These are phyloP conservation scores for Sinopyrophorus schimmeli DNA, from an alignment of 2,888 invertebrate species.

Conservation along the genomic window DNA sequence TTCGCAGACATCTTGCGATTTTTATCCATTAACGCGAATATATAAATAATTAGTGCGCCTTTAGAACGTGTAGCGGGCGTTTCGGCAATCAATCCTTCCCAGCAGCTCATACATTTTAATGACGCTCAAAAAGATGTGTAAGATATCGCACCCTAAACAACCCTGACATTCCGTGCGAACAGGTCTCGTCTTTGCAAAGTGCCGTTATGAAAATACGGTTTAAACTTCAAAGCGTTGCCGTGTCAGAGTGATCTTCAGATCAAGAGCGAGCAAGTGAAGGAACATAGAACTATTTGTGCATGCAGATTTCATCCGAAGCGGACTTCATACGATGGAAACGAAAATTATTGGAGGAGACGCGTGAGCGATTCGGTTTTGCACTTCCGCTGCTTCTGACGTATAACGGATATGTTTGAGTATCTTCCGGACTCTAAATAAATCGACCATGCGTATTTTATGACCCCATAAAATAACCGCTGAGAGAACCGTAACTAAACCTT, in stretches of 20 bases:
- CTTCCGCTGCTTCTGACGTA: slow-evolving; percentile 36
- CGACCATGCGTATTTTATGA: slow-evolving; percentile 25
- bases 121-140: slow-evolving; percentile 38
- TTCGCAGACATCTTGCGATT: slow-evolving; percentile 19
- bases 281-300: slow-evolving; percentile 50
- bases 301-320: slow-evolving; percentile 48
- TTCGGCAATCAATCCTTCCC: slow-evolving; percentile 30
- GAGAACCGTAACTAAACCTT: slow-evolving; percentile 14
- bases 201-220: slow-evolving; percentile 52
- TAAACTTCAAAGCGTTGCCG: slow-evolving; percentile 50
- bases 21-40: slow-evolving; percentile 27
- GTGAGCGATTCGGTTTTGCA: slow-evolving; percentile 35
- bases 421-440: slow-evolving; percentile 33
- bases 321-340: slow-evolving; percentile 41
- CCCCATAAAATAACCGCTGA: slow-evolving; percentile 19
- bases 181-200: slow-evolving; percentile 28
- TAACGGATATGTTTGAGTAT: slow-evolving; percentile 40
- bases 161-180: slow-evolving; percentile 36
- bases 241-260: slow-evolving; percentile 48
- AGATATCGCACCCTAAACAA: slow-evolving; percentile 37
- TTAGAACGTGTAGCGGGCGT: slow-evolving; percentile 6
- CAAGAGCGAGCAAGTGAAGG: slow-evolving; percentile 41
- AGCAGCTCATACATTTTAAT: slow-evolving; percentile 40
- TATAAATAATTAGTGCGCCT: slow-evolving; percentile 26
- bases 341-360: slow-evolving; percentile 45